phyloP scores from a whole-genome alignment of 1,140 invertebrate species.

The Rhysida immarginata region DNA sequence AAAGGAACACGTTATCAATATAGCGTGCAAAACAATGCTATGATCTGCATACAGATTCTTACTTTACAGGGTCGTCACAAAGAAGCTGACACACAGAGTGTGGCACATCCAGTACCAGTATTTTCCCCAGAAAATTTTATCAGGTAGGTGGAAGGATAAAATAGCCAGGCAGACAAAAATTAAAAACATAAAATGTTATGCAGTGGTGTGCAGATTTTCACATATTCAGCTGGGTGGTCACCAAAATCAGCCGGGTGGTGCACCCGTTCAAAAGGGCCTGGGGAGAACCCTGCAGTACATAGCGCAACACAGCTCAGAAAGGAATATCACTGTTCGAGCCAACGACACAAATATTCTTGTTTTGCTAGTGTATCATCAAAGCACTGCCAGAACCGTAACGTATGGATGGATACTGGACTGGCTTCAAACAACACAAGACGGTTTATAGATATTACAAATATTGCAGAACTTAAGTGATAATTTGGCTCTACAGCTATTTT shows the following conservation, averaged over 20 bases:
- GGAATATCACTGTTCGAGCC: neutral
- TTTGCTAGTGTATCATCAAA: constrained; percentile 4
- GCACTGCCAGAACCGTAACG: constrained; percentile 1
- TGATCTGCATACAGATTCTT: neutral
- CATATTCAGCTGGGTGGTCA: too few relatives aligned
- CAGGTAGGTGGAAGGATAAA: too few relatives aligned
- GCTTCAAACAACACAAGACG: constrained; percentile 2
- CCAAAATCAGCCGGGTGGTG: too few relatives aligned
- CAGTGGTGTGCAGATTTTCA: too few relatives aligned
- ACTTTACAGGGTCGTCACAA: neutral
- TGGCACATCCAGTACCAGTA: too few relatives aligned
- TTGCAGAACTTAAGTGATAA: neutral
- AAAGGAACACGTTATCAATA: constrained; percentile 1
- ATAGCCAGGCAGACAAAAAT: too few relatives aligned
- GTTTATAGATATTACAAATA: constrained; percentile 1
- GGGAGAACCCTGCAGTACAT: neutral
- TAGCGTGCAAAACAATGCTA: constrained; percentile 3
- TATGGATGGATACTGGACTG: neutral
- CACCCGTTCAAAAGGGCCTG: too few relatives aligned
- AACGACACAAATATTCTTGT: neutral
- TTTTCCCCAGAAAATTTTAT: too few relatives aligned
- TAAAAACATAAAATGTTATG: too few relatives aligned
- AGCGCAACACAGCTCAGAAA: constrained; percentile 1
- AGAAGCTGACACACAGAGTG: neutral
- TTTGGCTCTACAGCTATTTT: neutral